Conservation (phyloP, 1,140 invertebrate genomes). For the Drosophila tsacasi region DNA sequence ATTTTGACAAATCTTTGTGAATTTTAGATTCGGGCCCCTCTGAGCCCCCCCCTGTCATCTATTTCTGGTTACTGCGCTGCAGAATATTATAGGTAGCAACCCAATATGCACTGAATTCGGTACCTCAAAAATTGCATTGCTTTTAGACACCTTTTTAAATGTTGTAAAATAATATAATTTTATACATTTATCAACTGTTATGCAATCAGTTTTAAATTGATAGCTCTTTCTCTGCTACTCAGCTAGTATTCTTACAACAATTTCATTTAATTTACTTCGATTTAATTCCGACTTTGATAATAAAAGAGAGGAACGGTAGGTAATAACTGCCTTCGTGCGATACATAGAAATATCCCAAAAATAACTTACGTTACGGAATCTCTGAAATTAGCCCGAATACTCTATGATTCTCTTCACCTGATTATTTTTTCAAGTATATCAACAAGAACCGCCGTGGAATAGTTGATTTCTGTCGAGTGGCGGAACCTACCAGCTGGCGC, state of each 20-base stretch:
- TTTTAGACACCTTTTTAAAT: no score
- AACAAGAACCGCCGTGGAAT: constrained; percentile 22
- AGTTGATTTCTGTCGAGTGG: constrained; percentile 46
- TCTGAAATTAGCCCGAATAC: neutral
- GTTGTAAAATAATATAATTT: neutral
- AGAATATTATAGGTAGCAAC: neutral
- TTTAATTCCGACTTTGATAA: neutral
- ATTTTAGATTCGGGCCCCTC: no score
- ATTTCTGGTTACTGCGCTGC: no score
- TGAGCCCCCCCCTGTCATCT: no score
- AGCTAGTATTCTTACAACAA: neutral
- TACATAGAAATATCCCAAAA: neutral
- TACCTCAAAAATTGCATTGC: neutral
- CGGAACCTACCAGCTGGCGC: constrained; percentile 47
- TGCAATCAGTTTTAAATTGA: neutral
- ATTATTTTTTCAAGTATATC: constrained; percentile 18
- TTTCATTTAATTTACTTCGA: neutral
- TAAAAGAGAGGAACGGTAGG: neutral
- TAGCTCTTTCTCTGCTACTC: neutral
- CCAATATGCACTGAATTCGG: neutral
- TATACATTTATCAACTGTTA: neutral
- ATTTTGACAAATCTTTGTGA: no score
- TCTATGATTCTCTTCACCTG: neutral
- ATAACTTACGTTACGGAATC: no score
- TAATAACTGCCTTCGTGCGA: neutral